phyloP scores from a whole-genome alignment of 2,113 vertebrate species.

The Vidua chalybeata region DNA sequence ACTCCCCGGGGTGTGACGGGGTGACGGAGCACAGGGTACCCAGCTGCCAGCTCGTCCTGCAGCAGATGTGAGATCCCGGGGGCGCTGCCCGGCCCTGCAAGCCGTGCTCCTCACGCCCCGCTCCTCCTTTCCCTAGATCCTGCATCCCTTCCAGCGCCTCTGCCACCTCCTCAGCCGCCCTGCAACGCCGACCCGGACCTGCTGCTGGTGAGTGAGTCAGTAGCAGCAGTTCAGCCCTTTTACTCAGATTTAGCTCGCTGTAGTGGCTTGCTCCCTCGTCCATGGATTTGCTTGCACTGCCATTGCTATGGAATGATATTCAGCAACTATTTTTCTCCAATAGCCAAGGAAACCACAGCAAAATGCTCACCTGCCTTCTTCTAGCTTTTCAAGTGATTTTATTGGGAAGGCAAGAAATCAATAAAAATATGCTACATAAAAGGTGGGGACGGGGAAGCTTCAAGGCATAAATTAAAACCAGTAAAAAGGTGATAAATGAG shows the following conservation, averaged over 20 bases:
- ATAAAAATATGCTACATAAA: neutral
- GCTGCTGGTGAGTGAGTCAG: neutral
- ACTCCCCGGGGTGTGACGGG: neutral
- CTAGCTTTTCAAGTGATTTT: neutral
- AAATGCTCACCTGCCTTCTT: neutral
- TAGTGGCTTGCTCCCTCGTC: rapidly evolving
- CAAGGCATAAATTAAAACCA: neutral
- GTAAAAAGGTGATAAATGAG: neutral
- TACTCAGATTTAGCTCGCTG: rapidly evolving
- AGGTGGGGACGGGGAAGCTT: neutral
- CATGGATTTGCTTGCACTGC: neutral
- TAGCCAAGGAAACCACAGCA: neutral
- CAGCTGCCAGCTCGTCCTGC: neutral
- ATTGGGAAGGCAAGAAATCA: neutral
- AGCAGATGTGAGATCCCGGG: rapidly evolving
- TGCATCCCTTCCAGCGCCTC: neutral
- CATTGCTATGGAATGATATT: neutral
- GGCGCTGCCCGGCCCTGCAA: neutral
- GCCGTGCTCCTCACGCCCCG: rapidly evolving
- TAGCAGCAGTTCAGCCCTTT: neutral
- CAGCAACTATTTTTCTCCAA: neutral
- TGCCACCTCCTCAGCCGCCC: neutral
- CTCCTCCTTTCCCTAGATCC: neutral
- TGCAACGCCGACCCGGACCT: neutral
- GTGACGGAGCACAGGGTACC: rapidly evolving